A percentile compares a stretch with the other conserved stretches of the same genome.
Conservation (phyloP, 2,113 vertebrate genomes). For the Erinaceus europaeus region DNA sequence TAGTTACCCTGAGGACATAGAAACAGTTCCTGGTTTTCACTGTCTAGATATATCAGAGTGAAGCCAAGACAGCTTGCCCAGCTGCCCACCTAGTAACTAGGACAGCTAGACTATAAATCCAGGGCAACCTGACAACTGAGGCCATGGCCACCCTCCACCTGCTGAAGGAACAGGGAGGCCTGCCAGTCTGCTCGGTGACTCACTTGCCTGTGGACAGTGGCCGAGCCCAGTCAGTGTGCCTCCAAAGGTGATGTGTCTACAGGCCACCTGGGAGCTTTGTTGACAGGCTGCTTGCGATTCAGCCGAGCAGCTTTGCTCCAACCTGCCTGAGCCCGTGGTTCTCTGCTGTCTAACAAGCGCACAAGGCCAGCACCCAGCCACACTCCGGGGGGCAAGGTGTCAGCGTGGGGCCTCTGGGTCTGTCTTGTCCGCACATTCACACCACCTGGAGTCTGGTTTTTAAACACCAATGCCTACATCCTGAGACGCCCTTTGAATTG, state of each 20-base stretch:
- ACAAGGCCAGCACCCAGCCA: background rate
- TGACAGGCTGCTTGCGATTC: background rate
- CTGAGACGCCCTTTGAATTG: constrained; percentile 27
- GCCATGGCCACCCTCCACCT: background rate
- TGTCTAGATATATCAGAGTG: background rate
- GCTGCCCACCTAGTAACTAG: background rate
- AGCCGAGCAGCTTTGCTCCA: background rate
- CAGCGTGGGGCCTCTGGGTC: background rate
- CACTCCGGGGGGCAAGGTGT: background rate
- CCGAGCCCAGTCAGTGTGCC: background rate
- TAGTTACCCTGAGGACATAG: background rate
- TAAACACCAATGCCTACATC: background rate
- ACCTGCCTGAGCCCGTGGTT: background rate
- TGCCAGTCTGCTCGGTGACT: background rate
- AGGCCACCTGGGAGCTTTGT: background rate
- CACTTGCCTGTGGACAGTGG: background rate
- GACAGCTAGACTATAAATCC: background rate
- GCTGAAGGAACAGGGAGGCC: background rate
- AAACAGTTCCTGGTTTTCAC: background rate
- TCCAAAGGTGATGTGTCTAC: background rate
- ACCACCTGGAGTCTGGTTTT: background rate
- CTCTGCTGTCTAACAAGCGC: background rate
- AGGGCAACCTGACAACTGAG: background rate
- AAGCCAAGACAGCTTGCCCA: background rate
- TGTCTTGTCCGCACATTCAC: background rate